Evolutionary conservation across 2,888 invertebrate species (phyloP).

Genomic region (Crossocerus cetratus): DNA sequence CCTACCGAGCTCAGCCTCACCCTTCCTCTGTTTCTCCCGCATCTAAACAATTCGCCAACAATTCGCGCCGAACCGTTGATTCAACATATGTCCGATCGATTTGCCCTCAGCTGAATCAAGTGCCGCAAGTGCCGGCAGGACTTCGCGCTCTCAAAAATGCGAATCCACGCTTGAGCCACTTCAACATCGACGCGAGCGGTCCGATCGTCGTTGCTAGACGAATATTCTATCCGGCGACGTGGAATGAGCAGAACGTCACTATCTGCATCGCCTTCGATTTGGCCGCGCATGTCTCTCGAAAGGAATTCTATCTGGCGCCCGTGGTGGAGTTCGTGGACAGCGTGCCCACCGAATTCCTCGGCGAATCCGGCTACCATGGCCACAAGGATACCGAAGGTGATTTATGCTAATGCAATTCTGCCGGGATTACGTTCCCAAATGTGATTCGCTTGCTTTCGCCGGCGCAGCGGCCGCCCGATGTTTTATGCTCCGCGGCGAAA

Average conservation of each 20-base stretch:
- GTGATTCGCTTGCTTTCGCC: not conserved
- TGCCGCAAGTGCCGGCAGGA: slow-evolving; percentile 82
- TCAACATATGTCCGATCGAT: not conserved
- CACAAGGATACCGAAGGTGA: slow-evolving; percentile 84
- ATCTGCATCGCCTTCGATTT: slow-evolving; percentile 80
- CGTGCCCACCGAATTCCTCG: slow-evolving; percentile 83
- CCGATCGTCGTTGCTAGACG: slow-evolving; percentile 83
- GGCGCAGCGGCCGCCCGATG: not conserved
- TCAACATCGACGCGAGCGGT: slow-evolving; percentile 79
- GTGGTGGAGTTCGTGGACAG: slow-evolving; percentile 90
- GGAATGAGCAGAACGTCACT: slow-evolving; percentile 81
- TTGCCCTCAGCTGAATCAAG: slow-evolving; percentile 82
- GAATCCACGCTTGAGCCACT: slow-evolving; percentile 87
- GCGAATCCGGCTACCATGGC: slow-evolving; percentile 78
- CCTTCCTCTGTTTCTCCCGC: not conserved
- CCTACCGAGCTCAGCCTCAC: not conserved
- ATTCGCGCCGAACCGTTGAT: no score
- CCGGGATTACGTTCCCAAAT: not conserved
- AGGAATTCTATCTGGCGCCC: slow-evolving; percentile 84
- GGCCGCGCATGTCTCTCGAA: slow-evolving; percentile 79
- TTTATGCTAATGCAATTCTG: not conserved
- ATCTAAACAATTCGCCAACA: not conserved
- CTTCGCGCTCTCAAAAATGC: slow-evolving; percentile 85
- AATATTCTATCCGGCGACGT: slow-evolving; percentile 86
- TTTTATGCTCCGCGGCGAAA: not conserved